These are phyloP conservation scores for Cataglyphis rosenhaueri DNA, from an alignment of 2,888 invertebrate genomes.

Conservation along the genomic window DNA sequence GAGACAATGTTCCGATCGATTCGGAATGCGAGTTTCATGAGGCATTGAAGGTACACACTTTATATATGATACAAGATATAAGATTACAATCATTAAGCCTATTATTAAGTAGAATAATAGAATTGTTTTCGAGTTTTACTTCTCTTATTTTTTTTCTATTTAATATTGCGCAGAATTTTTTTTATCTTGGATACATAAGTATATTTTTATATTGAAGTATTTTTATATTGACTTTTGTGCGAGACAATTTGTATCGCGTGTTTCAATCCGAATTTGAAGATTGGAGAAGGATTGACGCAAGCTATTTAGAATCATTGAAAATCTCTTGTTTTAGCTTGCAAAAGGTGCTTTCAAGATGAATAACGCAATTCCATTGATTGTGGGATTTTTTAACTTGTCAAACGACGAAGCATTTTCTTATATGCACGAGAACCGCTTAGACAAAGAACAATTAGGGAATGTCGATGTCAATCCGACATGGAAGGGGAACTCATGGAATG, in stretches of 20 bases:
- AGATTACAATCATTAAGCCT: neutral
- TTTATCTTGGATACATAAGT: neutral
- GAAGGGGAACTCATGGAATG: neutral
- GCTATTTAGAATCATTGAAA: neutral
- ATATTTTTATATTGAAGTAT: neutral
- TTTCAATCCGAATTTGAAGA: neutral
- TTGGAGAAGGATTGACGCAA: neutral
- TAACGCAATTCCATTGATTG: neutral
- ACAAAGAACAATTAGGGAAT: neutral
- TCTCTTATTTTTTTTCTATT: neutral
- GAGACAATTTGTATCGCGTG: neutral
- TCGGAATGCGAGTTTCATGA: constrained; percentile 85
- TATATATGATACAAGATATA: neutral
- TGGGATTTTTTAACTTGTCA: neutral
- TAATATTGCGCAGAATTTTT: neutral
- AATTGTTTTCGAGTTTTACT: neutral
- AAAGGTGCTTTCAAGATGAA: neutral
- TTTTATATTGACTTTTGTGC: no score
- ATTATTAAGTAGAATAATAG: neutral
- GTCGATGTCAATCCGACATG: neutral
- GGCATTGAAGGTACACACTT: constrained; percentile 79
- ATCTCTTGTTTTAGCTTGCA: constrained; percentile 13
- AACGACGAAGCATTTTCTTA: neutral
- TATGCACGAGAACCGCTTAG: neutral
- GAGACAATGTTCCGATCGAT: constrained; percentile 84